Evolutionary conservation across 2,113 vertebrate species (phyloP).

Genomic region (Tympanuchus pallidicinctus): DNA sequence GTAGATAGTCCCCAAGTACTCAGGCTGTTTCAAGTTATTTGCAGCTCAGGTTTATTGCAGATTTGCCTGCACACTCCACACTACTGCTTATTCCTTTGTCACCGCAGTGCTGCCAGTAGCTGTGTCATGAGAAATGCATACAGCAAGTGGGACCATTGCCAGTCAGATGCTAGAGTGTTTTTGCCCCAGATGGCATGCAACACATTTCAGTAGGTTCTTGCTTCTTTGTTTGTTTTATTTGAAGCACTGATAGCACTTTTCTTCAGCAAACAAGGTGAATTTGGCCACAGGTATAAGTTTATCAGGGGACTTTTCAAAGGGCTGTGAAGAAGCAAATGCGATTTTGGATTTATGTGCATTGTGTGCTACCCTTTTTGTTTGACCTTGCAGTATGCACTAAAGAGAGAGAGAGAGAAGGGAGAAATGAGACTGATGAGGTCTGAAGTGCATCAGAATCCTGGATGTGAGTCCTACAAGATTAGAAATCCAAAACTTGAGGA

Average conservation of each 20-base stretch:
- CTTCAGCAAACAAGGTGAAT: neutral
- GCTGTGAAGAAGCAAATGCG: neutral
- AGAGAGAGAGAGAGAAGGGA: neutral
- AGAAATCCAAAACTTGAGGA: neutral
- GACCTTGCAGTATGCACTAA: neutral
- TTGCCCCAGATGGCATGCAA: neutral
- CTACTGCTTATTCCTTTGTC: neutral
- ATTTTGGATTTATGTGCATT: neutral
- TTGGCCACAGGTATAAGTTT: neutral
- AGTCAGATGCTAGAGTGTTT: neutral
- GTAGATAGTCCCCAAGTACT: neutral
- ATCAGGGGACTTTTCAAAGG: neutral
- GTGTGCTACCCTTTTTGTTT: neutral
- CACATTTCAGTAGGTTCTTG: neutral
- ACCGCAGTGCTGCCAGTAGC: neutral
- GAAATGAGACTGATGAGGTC: neutral
- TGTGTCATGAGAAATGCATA: neutral
- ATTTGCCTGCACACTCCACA: neutral
- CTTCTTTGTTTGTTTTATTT: neutral
- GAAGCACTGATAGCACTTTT: neutral
- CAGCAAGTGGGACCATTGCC: neutral
- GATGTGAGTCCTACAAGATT: neutral
- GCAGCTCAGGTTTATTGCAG: neutral
- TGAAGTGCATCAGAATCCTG: neutral
- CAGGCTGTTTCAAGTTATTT: slow-evolving; percentile 17